A percentile compares a stretch with the other conserved stretches of the same genome.
These are phyloP conservation scores for Centruroides sculpturatus DNA, from an alignment of 1,140 invertebrate species.

Conservation along the genomic window DNA sequence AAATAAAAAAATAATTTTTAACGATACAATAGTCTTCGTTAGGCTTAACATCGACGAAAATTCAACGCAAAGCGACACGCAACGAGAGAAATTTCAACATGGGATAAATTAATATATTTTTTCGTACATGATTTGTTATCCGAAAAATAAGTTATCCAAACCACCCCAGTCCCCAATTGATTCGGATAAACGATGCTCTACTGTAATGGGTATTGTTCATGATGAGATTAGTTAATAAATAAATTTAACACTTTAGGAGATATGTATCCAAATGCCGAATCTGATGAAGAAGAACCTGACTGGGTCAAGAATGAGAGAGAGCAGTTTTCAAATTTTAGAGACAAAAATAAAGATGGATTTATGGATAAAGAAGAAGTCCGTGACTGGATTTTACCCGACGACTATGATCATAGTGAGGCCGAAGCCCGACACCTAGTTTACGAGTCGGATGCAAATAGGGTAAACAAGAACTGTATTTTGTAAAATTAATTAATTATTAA, in stretches of 20 bases:
- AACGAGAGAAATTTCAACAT: too few relatives aligned
- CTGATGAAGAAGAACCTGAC: constrained; percentile 65
- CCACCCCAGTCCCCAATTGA: too few relatives aligned
- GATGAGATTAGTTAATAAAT: too few relatives aligned
- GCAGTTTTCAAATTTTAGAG: constrained; percentile 61
- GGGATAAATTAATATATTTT: too few relatives aligned
- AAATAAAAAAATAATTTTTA: too few relatives aligned
- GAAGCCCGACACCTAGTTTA: constrained; percentile 89
- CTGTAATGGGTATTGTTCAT: too few relatives aligned
- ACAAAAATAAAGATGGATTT: constrained; percentile 74
- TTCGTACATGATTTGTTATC: too few relatives aligned
- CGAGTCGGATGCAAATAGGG: constrained; percentile 75
- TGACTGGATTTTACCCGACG: constrained; percentile 87
- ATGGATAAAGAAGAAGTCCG: constrained; percentile 70
- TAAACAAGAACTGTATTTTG: constrained; percentile 17
- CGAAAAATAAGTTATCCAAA: too few relatives aligned
- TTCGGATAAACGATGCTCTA: too few relatives aligned
- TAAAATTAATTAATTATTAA: not conserved
- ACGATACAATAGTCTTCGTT: too few relatives aligned
- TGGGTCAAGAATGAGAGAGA: constrained; percentile 91
- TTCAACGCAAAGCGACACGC: too few relatives aligned
- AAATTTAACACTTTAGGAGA: constrained; percentile 33
- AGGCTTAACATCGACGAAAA: too few relatives aligned
- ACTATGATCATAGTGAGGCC: constrained; percentile 92
- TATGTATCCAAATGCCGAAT: constrained; percentile 55